These are phyloP conservation scores for Syritta pipiens DNA, from an alignment of 2,888 invertebrate genomes.

Conservation along the genomic window DNA sequence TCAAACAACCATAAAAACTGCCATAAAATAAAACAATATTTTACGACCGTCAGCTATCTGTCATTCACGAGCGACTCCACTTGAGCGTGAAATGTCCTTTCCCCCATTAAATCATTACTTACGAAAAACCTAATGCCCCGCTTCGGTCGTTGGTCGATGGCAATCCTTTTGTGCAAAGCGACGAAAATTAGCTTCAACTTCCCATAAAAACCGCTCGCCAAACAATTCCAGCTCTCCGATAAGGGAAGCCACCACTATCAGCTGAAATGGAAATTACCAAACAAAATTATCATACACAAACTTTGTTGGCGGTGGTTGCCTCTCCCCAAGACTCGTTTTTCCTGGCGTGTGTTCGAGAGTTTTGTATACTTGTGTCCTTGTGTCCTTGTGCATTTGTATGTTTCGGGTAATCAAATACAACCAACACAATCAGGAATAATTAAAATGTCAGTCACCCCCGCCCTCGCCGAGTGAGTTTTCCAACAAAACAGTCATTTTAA, in stretches of 20 bases:
- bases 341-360: background rate
- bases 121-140: slow-evolving; percentile 22
- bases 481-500: slow-evolving; percentile 61
- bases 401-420: slow-evolving; percentile 58
- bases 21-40: slow-evolving; percentile 14
- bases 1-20: slow-evolving; percentile 1
- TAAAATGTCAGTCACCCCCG: slow-evolving; percentile 56
- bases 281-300: slow-evolving; percentile 9
- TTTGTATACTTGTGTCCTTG: slow-evolving; percentile 18
- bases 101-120: slow-evolving; percentile 21
- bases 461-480: slow-evolving; percentile 1
- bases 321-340: background rate
- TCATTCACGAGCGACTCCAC: slow-evolving; percentile 5
- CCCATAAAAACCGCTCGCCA: slow-evolving; percentile 15
- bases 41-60: slow-evolving; percentile 17
- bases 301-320: too few relatives aligned
- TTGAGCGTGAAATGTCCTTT: slow-evolving; percentile 20
- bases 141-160: slow-evolving; percentile 7
- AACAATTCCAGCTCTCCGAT: slow-evolving; percentile 28
- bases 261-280: slow-evolving; percentile 34
- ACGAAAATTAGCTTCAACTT: slow-evolving; percentile 25
- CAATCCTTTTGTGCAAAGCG: slow-evolving; percentile 21
- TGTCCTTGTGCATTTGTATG: slow-evolving; percentile 4
- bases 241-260: slow-evolving; percentile 39
- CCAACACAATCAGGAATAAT: slow-evolving; percentile 67